Evolutionary conservation across 2,113 vertebrate species (phyloP), one percentile per base, ranked within the genome.

Genomic region (Pipra filicauda): DNA sequence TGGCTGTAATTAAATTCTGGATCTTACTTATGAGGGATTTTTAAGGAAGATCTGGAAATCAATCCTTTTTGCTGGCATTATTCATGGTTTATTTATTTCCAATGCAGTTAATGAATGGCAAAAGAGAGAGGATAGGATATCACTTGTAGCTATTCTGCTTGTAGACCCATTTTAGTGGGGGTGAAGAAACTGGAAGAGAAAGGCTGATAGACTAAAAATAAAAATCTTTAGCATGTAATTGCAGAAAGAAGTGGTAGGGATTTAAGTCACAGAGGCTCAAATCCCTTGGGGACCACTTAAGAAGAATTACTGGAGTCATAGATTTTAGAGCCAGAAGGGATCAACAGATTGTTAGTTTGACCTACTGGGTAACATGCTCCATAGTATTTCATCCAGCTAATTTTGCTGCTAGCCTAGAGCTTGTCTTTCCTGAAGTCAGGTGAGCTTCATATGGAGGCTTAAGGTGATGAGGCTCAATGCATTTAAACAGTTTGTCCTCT

Each of bases 301-400:
- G 17, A 95, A 74, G 52, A 94, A 84, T 91, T 89, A 81, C 8
- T 44, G 80, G 65, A 92, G 30, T 88, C 82, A 87, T 4, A 90
- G n/a, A 61, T 82, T 88, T 84, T 69, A 75, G n/a, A 92, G 85
- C 75, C 89, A 96, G 59, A 88, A 76, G 17, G 41, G 58, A 95
- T 91, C 65, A 96, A 94, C 61, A 93, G 82, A 74, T 61, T 91
- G 39, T 91, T 77, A 93, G 64, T 80, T 59, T 94, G 88, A 96
- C 85, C 72, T 95, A 55, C 65, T 81, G 48, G 66, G 39, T 85
- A 73, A 70, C 43, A 30, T 8, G 7, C 51, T 14, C 30, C 64
- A 69, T 17, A 65, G 55, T 57, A 86, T 35, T 94, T 74, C 21
- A 88, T 59, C 12, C 35, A 71, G 27, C 11, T 95, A 77, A 58